Base-by-base conservation (phyloP, 2,888 invertebrate species). In the Amiota mariae region DNA sequence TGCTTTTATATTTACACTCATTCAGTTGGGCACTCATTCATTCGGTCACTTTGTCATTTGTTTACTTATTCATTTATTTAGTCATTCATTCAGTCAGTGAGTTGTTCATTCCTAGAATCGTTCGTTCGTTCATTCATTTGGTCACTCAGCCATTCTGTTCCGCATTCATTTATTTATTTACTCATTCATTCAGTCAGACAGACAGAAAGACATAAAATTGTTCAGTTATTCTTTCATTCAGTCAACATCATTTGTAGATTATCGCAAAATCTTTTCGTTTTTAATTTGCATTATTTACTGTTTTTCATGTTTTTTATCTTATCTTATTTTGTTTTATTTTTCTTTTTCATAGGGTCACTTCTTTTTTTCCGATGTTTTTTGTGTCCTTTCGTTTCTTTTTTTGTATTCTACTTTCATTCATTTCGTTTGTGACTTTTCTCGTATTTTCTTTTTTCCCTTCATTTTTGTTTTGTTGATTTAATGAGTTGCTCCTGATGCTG, bases 231-330 rank as follows among this genome's bases (percentile, higher is more conserved):
- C 36, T 36, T 6, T 36, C 36, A 36, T 36, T 36, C 56, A 64
- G 75, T 61, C 77, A 59, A 59, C 59, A 59, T 15, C 59, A 59
- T 70, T 57, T 24, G 18, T 13, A 70, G 57, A 70, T 57, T 57
- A 57, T 47, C 56, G 36, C 61, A 72, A 73, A 36, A 61, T 73
- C 74, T 73, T 76, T 72, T 73, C 79, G 72, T 75, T 77, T 76
- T 79, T 80, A 73, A 80, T 80, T 80, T 80, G 80, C 77, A 80
- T 80, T 80, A 81, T 77, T 75, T 74, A 74, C 51, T 70, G n/a
- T n/a, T 74, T 63, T 57, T n/a, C 49, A 66, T 66, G 66, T 20
- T 51, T 13, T 36, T 59, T 59, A 59, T 59, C 51, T 51, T 36
- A 59, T 51, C 24, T 68, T 75, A n/a, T 54, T 13, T 10, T 64